A percentile compares a stretch with the other conserved stretches of the same genome.
These are phyloP conservation scores for Zaprionus lachaisei DNA, from an alignment of 1,140 invertebrate species.

Conservation along the genomic window DNA sequence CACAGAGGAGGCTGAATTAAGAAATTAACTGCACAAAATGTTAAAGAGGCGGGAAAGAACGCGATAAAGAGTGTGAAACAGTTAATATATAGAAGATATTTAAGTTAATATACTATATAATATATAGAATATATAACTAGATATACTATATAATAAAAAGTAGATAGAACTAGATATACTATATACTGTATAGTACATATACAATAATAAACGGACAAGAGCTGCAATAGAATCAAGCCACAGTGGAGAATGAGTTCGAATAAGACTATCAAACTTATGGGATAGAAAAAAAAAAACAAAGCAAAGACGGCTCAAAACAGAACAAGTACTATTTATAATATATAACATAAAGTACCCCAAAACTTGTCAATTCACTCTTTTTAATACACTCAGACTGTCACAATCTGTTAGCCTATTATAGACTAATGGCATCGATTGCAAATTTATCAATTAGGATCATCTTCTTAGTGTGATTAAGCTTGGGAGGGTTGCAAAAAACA, in stretches of 20 bases:
- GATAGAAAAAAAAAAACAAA: background rate
- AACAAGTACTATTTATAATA: background rate
- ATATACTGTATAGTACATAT: too few species aligned
- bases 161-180: too few species aligned
- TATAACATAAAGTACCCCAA: background rate
- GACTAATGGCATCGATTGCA: background rate
- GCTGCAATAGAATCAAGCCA: too few species aligned
- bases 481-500: background rate
- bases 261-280: too few species aligned
- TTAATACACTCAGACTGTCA: background rate
- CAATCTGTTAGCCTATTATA: background rate
- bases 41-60: background rate
- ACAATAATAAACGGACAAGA: too few species aligned
- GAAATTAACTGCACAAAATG: background rate
- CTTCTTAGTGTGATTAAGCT: background rate
- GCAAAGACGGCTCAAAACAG: background rate
- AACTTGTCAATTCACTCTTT: background rate
- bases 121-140: too few species aligned
- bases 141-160: too few species aligned
- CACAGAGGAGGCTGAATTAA: background rate
- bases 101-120: too few species aligned
- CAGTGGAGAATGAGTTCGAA: too few species aligned
- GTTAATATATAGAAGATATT: too few species aligned
- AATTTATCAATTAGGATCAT: background rate
- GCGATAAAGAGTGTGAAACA: background rate